phyloP scores from a whole-genome alignment of 2,888 invertebrate species.

The Poecilus cupreus region DNA sequence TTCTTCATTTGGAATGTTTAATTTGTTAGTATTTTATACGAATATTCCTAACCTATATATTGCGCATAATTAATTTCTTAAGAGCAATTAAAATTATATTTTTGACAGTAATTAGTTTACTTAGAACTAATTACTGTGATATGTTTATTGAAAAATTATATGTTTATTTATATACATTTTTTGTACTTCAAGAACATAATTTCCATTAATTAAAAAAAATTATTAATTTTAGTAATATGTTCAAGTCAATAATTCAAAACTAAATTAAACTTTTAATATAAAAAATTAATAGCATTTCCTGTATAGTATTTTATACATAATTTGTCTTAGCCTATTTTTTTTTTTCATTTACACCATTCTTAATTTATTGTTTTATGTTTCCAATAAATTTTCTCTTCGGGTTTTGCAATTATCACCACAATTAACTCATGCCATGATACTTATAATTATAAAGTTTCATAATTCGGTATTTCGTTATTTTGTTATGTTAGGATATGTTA shows the following conservation, averaged over 20 bases:
- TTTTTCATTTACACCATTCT: no score
- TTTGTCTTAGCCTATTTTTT: no score
- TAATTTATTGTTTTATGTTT: no score
- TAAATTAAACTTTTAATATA: no score
- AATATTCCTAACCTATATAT: slow-evolving; percentile 33
- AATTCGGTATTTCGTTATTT: no score
- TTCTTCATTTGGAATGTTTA: not conserved
- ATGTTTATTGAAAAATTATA: slow-evolving; percentile 36
- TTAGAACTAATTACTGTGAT: slow-evolving; percentile 24
- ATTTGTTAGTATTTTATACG: slow-evolving; percentile 6
- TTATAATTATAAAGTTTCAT: no score
- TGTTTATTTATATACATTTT: not conserved
- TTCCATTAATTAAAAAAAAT: slow-evolving; percentile 3
- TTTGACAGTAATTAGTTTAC: slow-evolving; percentile 37
- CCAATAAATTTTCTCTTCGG: no score
- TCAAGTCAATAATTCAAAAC: not conserved
- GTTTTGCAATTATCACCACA: no score
- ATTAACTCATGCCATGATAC: no score
- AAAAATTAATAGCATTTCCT: no score
- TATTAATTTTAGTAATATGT: not conserved
- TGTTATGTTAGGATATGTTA: no score
- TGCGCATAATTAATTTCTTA: slow-evolving; percentile 13
- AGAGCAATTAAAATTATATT: slow-evolving; percentile 6
- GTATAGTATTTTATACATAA: no score
- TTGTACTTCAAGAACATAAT: not conserved